Evolutionary conservation across 2,113 vertebrate species (phyloP).

Genomic region (Cephalopterus ornatus): DNA sequence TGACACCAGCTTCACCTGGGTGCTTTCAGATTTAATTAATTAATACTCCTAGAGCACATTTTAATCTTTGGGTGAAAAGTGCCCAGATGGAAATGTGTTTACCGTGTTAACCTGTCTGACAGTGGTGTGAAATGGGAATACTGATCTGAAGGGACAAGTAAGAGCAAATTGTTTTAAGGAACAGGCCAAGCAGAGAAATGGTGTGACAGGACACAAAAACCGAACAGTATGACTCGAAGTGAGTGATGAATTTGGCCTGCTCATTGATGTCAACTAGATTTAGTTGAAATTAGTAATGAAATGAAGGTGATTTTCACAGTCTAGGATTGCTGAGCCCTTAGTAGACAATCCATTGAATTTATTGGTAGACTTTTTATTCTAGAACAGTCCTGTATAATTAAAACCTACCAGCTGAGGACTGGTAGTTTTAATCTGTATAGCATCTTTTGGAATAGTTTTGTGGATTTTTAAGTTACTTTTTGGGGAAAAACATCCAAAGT

Average conservation of each 20-base stretch:
- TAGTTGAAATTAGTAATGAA: not conserved
- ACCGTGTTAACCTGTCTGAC: not conserved
- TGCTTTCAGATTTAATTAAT: not conserved
- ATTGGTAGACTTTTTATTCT: not conserved
- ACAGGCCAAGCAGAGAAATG: not conserved
- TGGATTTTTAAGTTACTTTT: not conserved
- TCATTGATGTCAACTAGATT: not conserved
- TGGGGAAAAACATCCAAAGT: not conserved
- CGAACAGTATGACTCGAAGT: not conserved
- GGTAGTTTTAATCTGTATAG: not conserved
- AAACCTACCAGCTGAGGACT: not conserved
- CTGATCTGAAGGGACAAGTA: not conserved
- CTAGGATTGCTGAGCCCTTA: not conserved
- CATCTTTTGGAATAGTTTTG: not conserved
- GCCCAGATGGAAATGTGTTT: not conserved
- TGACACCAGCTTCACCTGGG: not conserved
- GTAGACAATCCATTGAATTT: not conserved
- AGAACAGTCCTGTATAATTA: not conserved
- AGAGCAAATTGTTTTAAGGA: not conserved
- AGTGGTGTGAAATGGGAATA: not conserved
- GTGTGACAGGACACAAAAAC: not conserved
- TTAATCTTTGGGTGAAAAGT: not conserved
- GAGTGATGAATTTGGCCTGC: not conserved
- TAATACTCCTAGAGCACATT: not conserved
- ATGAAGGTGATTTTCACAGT: not conserved